Base-by-base conservation (phyloP, 1,140 invertebrate species). In the Zaprionus vittiger region DNA sequence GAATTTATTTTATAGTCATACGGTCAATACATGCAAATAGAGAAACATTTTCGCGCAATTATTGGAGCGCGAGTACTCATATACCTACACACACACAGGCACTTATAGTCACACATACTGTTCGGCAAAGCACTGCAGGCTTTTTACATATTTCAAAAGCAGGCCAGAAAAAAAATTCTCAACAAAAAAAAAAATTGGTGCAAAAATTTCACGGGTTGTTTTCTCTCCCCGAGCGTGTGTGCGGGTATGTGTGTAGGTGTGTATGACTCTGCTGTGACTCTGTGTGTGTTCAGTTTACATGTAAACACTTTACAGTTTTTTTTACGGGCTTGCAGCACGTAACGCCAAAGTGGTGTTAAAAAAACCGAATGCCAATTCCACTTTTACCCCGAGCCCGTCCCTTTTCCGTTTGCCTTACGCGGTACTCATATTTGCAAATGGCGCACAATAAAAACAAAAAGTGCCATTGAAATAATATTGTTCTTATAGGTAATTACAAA, bases 401-500 rank as follows among this genome's bases (percentile, higher is more conserved):
- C 34, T 7, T 12, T 6, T 5, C 15, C 31, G 3, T 28, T 6
- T 14, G 2, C 0, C 26, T 28, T 37, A 5, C 12, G 11, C 20
- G 14, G n/a, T 41, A 37, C 22, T 34, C 61, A 41, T 57, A 73
- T 71, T 72, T 79, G 57, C 62, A 75, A 83, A 82, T 81, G 68
- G 65, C 79, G 41, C 56, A 73, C 37, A 68, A 56, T 68, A 59
- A 83, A 77, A 73, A 77, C 77, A 83, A 70, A 79, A 80, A 83
- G 65, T 66, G 52, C 81, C 77, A 81, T 87, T 87, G 79, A 87
- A 84, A 83, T 83, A 89, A 89, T 83, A 83, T 83, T 80, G 67
- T 80, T 61, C 83, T 83, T 83, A 81, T 79, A 78, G 73, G 81
- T 87, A 87, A 87, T 87, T 87, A 89, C 84, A 84, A 80, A 89